These are phyloP conservation scores for Nymphalis polychloros DNA, from an alignment of 2,888 invertebrate genomes.

Conservation along the genomic window DNA sequence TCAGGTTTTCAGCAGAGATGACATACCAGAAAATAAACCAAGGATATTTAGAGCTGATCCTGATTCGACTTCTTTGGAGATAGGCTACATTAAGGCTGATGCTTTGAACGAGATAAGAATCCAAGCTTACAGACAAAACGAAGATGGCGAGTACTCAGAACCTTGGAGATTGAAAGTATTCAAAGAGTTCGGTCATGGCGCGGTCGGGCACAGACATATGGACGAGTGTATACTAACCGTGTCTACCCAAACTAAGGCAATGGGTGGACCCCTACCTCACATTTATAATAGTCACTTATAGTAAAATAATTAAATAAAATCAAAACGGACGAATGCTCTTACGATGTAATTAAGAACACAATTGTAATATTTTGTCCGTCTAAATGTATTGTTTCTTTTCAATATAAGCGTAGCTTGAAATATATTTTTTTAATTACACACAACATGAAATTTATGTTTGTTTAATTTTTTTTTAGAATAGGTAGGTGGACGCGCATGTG, in stretches of 20 bases:
- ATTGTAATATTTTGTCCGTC: too few relatives aligned
- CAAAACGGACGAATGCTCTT: too few relatives aligned
- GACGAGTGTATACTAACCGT: conserved; percentile 19
- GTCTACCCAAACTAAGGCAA: background rate
- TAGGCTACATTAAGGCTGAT: conserved; percentile 14
- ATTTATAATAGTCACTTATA: conserved; percentile 17
- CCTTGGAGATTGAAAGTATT: conserved; percentile 27
- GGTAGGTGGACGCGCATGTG: too few relatives aligned
- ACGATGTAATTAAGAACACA: too few relatives aligned
- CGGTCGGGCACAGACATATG: conserved; percentile 10
- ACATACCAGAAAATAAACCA: background rate
- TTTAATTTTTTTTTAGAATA: too few relatives aligned
- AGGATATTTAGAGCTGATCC: conserved; percentile 10
- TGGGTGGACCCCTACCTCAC: conserved; percentile 6
- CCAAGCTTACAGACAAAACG: conserved; percentile 15
- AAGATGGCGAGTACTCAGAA: conserved; percentile 23
- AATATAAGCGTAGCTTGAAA: too few relatives aligned
- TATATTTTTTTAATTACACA: too few relatives aligned
- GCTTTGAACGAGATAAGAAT: conserved; percentile 24
- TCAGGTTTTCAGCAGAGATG: conserved; percentile 9
- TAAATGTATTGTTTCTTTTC: too few relatives aligned
- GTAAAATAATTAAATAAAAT: background rate
- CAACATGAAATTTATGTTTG: too few relatives aligned
- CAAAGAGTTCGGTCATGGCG: background rate
- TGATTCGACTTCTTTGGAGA: conserved; percentile 6